Base-by-base conservation (phyloP, 2,797 vertebrate species). In the Columba guinea region DNA sequence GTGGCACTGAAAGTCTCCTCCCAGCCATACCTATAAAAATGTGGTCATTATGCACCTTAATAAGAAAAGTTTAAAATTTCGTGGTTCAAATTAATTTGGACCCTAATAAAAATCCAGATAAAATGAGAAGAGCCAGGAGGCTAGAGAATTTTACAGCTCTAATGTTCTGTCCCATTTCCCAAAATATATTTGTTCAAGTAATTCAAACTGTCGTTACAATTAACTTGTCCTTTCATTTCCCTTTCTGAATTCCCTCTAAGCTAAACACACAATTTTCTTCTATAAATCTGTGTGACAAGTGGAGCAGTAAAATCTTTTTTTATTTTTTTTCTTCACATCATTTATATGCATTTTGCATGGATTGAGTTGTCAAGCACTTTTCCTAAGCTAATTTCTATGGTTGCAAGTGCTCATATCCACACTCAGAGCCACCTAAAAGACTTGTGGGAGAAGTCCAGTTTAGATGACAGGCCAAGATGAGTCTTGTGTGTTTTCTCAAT, bases 171-270 rank as follows among this genome's bases (percentile, higher is more conserved):
- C 78, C 81, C 4, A 4, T 84, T 96, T 94, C 94, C 63, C 81
- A 90, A 88, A 97, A 94, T 89, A 71, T 85, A 95, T 96, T 96
- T 93, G 77, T 89, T 94, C 86, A 94, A 95, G 83, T 94, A 96
- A 95, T 92, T 94, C 88, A 93, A 89, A 90, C 86, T 96, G 94
- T 96, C 90, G 0, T 89, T 92, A 84, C 93, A 94, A 96, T 96
- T 95, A 96, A 78, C 93, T 93, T 85, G 34, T 80, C 78, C 94
- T 95, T 96, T 92, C 93, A 92, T 95, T 96, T 96, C 81, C 75
- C 11, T 9, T 77, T 84, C 77, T 17, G 56, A 87, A 88, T 84
- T 94, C 67, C 87, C 93, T 93, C 81, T 85, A 85, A 96, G 95
- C 90, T 90, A 95, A 94, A 94, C 77, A 90, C 74, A 86, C 56